Percentiles rank a stretch among this genome's conserved stretches.
Conservation (phyloP, 2,797 vertebrate species). For the Scarus forsteni region DNA sequence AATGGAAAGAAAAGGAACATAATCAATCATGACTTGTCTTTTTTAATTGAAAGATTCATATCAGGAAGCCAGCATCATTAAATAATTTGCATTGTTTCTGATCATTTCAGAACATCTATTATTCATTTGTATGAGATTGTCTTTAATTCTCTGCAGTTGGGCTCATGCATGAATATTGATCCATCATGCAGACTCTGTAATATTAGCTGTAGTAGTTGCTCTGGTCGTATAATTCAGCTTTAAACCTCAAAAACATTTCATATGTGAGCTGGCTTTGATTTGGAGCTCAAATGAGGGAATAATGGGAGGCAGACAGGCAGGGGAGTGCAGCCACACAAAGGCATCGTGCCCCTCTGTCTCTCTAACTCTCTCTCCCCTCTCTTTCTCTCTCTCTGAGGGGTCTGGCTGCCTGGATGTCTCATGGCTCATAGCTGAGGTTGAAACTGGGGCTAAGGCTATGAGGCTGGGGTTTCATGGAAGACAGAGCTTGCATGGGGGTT, state of each 20-base stretch:
- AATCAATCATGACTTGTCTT: too few relatives aligned
- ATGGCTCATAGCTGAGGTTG: slow-evolving; percentile 71
- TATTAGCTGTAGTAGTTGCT: slow-evolving; percentile 78
- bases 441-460: slow-evolving; percentile 59
- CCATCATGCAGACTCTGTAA: slow-evolving; percentile 70
- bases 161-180: slow-evolving; percentile 63
- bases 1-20: too few relatives aligned
- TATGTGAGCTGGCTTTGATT: slow-evolving; percentile 84
- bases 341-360: slow-evolving; percentile 53
- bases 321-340: slow-evolving; percentile 80
- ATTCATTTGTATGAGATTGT: slow-evolving; percentile 29
- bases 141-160: slow-evolving; percentile 23
- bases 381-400: slow-evolving; percentile 61
- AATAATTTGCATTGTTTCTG: too few relatives aligned
- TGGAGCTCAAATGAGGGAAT: slow-evolving; percentile 74
- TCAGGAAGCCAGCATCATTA: too few relatives aligned
- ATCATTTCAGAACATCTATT: too few relatives aligned
- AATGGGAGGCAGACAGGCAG: slow-evolving; percentile 81
- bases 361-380: neutral
- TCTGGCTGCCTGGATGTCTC: slow-evolving; percentile 76
- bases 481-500: slow-evolving; percentile 64
- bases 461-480: slow-evolving; percentile 73
- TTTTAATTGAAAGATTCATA: too few relatives aligned
- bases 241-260: slow-evolving; percentile 82
- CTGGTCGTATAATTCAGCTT: slow-evolving; percentile 72